Conservation (phyloP, 2,797 vertebrate species). For the Thalassophryne amazonica region DNA sequence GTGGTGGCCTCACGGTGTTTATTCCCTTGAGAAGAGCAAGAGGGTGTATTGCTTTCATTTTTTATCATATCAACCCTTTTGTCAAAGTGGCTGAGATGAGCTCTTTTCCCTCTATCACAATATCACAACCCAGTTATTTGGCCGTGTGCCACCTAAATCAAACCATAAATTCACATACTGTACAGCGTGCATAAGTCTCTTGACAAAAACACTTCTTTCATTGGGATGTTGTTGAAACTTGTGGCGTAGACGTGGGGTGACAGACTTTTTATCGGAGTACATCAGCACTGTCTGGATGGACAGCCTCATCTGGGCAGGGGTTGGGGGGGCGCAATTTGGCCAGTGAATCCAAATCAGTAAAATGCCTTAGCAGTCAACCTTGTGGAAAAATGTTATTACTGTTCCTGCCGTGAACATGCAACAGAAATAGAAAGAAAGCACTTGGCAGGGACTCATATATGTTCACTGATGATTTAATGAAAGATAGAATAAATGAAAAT, state of each 20-base stretch:
- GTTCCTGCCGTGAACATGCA: not conserved
- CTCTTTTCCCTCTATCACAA: not conserved
- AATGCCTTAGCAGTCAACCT: not conserved
- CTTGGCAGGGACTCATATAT: conserved; percentile 3
- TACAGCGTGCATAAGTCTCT: too few species aligned
- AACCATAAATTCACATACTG: too few species aligned
- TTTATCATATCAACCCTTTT: conserved; percentile 10
- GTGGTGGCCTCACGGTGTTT: not conserved
- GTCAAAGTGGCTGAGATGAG: conserved; percentile 15
- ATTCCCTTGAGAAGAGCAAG: not conserved
- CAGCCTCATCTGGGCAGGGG: not conserved
- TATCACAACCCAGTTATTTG: not conserved
- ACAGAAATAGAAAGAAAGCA: conserved; percentile 6
- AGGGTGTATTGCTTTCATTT: conserved; percentile 9
- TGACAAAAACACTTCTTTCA: too few species aligned
- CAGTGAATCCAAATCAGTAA: not conserved
- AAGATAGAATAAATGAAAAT: conserved; percentile 24
- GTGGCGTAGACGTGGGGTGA: too few species aligned
- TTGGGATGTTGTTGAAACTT: too few species aligned
- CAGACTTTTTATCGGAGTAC: not conserved
- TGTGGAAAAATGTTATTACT: not conserved
- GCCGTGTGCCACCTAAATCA: not conserved
- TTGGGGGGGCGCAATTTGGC: conserved; percentile 10
- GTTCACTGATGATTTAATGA: conserved; percentile 22
- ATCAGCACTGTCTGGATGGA: not conserved